Percentiles rank a stretch among this genome's conserved stretches.
These are phyloP conservation scores for Clarias platycephalus DNA, from an alignment of 2,797 vertebrate species.

Conservation along the genomic window DNA sequence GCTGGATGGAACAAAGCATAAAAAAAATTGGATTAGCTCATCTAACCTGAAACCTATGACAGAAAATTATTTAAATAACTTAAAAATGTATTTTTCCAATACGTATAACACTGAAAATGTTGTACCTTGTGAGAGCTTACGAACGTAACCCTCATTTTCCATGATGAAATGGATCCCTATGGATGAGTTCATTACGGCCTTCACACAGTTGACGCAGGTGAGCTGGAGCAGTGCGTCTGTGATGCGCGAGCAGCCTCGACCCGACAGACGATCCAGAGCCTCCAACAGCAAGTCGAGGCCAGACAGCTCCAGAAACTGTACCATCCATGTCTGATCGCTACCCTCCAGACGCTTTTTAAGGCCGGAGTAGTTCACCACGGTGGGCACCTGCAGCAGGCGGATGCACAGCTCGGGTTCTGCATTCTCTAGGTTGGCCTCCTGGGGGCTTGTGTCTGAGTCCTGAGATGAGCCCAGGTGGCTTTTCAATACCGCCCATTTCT, in stretches of 20 bases:
- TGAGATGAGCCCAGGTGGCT: conserved; percentile 86
- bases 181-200: conserved; percentile 92
- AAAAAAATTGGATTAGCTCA: conserved; percentile 29
- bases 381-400: conserved; percentile 91
- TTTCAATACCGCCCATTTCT: conserved; percentile 89
- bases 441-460: conserved; percentile 80
- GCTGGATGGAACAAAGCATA: conserved; percentile 69
- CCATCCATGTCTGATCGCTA: conserved; percentile 91
- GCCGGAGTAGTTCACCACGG: conserved; percentile 94
- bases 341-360: conserved; percentile 90
- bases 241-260: conserved; percentile 89
- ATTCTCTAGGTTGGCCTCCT: conserved; percentile 92
- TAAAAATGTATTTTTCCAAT: not conserved
- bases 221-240: conserved; percentile 92
- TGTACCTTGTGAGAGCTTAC: conserved; percentile 92
- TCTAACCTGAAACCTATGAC: conserved; percentile 62
- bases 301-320: conserved; percentile 93
- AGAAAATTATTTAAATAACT: conserved; percentile 21
- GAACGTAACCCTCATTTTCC: conserved; percentile 91
- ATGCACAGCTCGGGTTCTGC: conserved; percentile 94
- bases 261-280: conserved; percentile 90
- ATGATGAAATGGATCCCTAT: conserved; percentile 93
- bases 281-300: conserved; percentile 95
- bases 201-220: conserved; percentile 93
- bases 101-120: not conserved